A percentile compares a stretch with the other conserved stretches of the same genome.
Evolutionary conservation across 2,113 vertebrate genomes (phyloP).

Genomic region (Myanophis thanlyinensis): DNA sequence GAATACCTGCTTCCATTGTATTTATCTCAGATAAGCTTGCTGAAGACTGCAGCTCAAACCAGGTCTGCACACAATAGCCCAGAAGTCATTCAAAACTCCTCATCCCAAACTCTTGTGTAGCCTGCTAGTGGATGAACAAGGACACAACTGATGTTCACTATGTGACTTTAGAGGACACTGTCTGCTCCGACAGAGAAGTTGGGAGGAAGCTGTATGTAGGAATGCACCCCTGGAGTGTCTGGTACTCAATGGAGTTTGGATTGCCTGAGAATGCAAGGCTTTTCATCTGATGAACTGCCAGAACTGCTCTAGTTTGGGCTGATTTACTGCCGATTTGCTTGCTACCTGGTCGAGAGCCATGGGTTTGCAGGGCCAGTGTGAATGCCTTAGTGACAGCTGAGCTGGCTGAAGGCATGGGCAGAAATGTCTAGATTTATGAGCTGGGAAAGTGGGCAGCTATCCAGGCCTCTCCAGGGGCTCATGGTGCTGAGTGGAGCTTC

Average conservation of each 20-base stretch:
- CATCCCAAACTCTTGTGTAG: not conserved
- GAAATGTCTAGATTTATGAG: conserved; percentile 19
- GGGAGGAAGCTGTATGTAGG: not conserved
- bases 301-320: not conserved
- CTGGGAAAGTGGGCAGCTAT: not conserved
- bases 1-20: not conserved
- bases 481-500: not conserved
- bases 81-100: not conserved
- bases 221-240: not conserved
- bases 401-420: not conserved
- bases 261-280: not conserved
- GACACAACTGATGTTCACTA: not conserved
- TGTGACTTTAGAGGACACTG: not conserved
- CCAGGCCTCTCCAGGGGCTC: not conserved
- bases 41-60: not conserved
- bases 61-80: not conserved
- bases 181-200: not conserved
- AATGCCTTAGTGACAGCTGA: conserved; percentile 1
- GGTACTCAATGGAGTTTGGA: not conserved
- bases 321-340: not conserved
- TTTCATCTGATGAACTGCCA: not conserved
- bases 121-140: not conserved
- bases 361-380: not conserved
- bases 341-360: not conserved
- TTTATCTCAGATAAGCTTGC: not conserved